Conservation (phyloP, 2,113 vertebrate genomes). For the Dromiciops gliroides region DNA sequence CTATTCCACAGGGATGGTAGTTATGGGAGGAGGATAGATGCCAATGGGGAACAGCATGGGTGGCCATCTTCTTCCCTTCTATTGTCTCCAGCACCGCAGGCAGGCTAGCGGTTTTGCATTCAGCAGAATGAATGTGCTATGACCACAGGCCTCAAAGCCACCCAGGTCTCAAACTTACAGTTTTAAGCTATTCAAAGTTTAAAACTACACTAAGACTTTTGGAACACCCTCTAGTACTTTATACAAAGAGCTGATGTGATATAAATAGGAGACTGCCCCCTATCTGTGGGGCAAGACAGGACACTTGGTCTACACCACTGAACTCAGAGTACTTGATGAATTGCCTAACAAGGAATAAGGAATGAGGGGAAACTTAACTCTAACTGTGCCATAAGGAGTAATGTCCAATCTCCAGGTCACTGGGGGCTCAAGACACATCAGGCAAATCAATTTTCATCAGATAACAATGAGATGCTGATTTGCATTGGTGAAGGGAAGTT, state of each 20-base stretch:
- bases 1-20: neutral
- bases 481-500: neutral
- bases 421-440: neutral
- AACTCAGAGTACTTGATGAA: neutral
- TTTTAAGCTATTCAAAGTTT: neutral
- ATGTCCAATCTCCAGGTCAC: neutral
- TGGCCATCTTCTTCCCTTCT: neutral
- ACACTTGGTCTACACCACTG: neutral
- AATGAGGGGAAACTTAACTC: neutral
- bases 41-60: neutral
- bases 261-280: neutral
- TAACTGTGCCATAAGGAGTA: neutral
- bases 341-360: neutral
- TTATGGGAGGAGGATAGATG: neutral
- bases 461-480: neutral
- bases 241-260: too few species aligned
- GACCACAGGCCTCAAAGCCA: neutral
- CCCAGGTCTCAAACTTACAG: neutral
- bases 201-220: neutral
- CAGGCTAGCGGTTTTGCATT: neutral
- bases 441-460: neutral
- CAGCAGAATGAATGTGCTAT: neutral
- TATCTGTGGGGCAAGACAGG: neutral
- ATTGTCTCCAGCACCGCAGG: neutral
- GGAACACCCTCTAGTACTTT: neutral